phyloP scores from a whole-genome alignment of 2,888 invertebrate species.

The Microchrysa polita region DNA sequence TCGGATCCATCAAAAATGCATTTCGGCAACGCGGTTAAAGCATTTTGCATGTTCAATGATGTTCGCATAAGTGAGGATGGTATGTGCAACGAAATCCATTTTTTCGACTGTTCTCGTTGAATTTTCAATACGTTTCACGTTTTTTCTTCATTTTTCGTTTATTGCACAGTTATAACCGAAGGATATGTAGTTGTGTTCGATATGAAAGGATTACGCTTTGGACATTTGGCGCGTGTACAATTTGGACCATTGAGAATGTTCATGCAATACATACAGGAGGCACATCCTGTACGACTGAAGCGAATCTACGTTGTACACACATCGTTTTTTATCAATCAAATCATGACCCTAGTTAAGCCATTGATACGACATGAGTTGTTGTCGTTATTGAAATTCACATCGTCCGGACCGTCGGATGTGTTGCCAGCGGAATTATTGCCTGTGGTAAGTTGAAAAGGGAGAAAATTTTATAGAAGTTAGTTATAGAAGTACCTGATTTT shows the following conservation, averaged over 20 bases:
- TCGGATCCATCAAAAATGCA: slow-evolving; percentile 72
- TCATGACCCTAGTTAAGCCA: slow-evolving; percentile 73
- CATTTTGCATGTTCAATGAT: slow-evolving; percentile 76
- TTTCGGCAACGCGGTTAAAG: slow-evolving; percentile 71
- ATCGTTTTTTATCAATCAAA: slow-evolving; percentile 74
- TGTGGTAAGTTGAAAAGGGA: slow-evolving; percentile 48
- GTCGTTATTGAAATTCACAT: slow-evolving; percentile 69
- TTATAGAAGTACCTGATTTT: no score
- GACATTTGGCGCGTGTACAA: slow-evolving; percentile 72
- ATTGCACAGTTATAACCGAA: slow-evolving; percentile 61
- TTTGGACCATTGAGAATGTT: slow-evolving; percentile 71
- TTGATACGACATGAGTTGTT: slow-evolving; percentile 72
- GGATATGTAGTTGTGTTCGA: slow-evolving; percentile 74
- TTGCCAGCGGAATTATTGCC: slow-evolving; percentile 52
- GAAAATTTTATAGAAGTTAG: no score
- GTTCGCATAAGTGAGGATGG: slow-evolving; percentile 72
- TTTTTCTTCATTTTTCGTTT: no score
- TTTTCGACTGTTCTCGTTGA: neutral
- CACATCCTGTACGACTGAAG: slow-evolving; percentile 73
- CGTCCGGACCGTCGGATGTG: slow-evolving; percentile 65
- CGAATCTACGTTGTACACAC: slow-evolving; percentile 74
- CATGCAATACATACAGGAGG: slow-evolving; percentile 76
- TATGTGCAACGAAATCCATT: slow-evolving; percentile 21
- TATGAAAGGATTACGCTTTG: slow-evolving; percentile 74
- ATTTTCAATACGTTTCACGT: neutral